Evolutionary conservation across 2,888 invertebrate genomes (phyloP), one percentile per base, ranked within the genome.

Genomic region (Agrotis exclamationis): DNA sequence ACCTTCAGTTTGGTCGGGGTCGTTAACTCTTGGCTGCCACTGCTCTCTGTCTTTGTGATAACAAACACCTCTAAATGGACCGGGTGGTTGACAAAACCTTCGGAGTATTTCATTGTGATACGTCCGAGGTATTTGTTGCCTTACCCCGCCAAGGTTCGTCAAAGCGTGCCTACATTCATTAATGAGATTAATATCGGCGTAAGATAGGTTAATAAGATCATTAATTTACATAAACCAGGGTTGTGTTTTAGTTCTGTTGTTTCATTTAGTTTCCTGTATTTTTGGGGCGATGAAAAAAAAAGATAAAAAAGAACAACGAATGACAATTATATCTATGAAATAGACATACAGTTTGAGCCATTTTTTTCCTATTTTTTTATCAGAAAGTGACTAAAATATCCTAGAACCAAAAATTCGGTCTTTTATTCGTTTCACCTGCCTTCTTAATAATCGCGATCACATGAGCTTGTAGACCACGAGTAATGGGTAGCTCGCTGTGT

Each of bases 121-220:
- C 16, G 54, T 64, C 60, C 5, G 47, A 24, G 44, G 48, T 72
- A 24, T 66, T 75, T 63, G 20, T 62, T 33, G 47, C 68, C 16
- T 1, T 14, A 20, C 7, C 33, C 22, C 53, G 18, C 60, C 51
- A 24, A 45, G 48, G 58, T 54, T 63, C 44, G 63, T n/a, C n/a
- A 59, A 57, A 39, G 47, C 13, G 11, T 5, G 20, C 16, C 48
- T 68, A 59, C 57, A 64, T 72, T 76, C 48, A 75, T 80, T 72
- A 76, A 72, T 14, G 9, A 54, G 76, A 68, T 72, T 67, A 63
- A 56, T 7, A 57, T 71, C 59, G 54, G 20, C 28, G 47, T 68
- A 44, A 63, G 60, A 58, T 71, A 64, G 48, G 48, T 63, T 69
- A 50, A 48, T 56, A 63, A 68, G 33, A 68, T 73, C 51, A 59